phyloP scores from a whole-genome alignment of 2,797 vertebrate genomes.

The Acropternis orthonyx region DNA sequence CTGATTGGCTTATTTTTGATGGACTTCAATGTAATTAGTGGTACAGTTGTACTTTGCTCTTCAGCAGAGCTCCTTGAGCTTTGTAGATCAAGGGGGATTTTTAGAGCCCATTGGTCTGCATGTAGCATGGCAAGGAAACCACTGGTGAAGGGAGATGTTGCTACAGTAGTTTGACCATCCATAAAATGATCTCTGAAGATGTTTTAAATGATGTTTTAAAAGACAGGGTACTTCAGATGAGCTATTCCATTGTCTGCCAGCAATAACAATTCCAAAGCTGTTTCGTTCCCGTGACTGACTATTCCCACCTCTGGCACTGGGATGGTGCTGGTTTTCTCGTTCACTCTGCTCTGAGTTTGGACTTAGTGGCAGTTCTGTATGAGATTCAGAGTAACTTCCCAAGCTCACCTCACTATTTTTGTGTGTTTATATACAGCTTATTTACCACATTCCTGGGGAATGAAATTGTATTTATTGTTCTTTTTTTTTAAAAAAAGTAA shows the following conservation, averaged over 20 bases:
- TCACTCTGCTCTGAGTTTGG: neutral
- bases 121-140: fast-evolving
- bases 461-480: neutral
- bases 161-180: neutral
- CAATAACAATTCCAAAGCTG: neutral
- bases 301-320: neutral
- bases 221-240: neutral
- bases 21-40: neutral
- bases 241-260: neutral
- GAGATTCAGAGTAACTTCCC: neutral
- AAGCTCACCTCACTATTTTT: neutral
- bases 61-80: neutral
- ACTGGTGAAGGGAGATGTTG: neutral
- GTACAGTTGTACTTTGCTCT: neutral
- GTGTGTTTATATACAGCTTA: neutral
- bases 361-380: neutral
- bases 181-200: neutral
- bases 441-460: neutral
- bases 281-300: neutral
- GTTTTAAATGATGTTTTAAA: neutral
- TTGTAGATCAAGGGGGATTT: neutral
- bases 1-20: neutral
- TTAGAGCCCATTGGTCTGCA: neutral
- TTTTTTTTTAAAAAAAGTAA: neutral
- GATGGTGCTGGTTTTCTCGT: neutral